Evolutionary conservation across 2,797 vertebrate genomes (phyloP), one percentile per base, ranked within the genome.

Genomic region (Alca torda): DNA sequence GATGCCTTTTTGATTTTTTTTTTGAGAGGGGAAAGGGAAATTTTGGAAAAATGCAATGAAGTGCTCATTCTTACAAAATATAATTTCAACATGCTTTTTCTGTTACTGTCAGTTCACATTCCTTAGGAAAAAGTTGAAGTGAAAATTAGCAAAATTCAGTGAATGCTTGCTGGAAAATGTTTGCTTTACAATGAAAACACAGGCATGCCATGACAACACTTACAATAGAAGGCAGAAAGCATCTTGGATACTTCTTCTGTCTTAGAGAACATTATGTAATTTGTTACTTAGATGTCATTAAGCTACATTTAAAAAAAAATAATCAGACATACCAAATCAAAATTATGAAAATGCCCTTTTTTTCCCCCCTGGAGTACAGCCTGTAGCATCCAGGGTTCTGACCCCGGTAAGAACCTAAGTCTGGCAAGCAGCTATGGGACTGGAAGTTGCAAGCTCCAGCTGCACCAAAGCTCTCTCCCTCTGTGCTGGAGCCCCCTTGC

Each of bases 61-160:
- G 28, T 78, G 45, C 21, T 69, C 2, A 0, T 59, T 83, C 50
- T 65, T 76, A 63, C 19, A 95, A 95, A 87, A 72, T 41, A 50
- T 41, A 87, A 93, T 80, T 70, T 78, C 54, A 89, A 51, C 25
- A 65, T 51, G 67, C 7, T 39, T 89, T 65, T 51, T 57, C 37
- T 89, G 43, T 84, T 83, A 72, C 50, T 89, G 65, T 84, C 50
- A 80, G 63, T 31, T 94, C 65, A 76, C 14, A 39, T 67, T 88
- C 91, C 69, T 91, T 54, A 54, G 41, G 72, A 84, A 91, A 72
- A 93, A 16, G 39, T 0, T 85, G 35, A 87, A 89, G 46, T 30
- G 59, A 93, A 95, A 94, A 89, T 69, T 81, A 90, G 85, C 37
- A 20, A 89, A 83, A 94, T 72, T 57, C 54, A 84, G 41, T 46